phyloP scores from a whole-genome alignment of 2,113 vertebrate species.

The Protomyctophum bolini region DNA sequence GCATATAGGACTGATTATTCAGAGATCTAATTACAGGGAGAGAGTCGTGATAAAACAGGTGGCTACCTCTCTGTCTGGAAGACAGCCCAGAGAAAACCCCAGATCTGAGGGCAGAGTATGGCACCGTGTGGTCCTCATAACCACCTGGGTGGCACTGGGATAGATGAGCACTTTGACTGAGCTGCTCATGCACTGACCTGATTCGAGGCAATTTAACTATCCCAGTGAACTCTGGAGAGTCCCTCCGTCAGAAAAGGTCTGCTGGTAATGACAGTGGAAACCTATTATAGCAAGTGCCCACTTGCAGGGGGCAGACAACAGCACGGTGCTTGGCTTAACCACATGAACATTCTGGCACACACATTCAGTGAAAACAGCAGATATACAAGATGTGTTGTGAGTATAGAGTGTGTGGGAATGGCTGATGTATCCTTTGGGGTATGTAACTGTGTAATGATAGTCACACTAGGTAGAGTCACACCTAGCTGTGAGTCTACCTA shows the following conservation, averaged over 20 bases:
- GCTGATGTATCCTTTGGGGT: no score
- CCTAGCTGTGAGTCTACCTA: no score
- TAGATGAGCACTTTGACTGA: constrained; percentile 37
- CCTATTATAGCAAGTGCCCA: no score
- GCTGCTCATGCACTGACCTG: constrained; percentile 10
- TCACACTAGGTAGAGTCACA: no score
- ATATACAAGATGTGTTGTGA: no score
- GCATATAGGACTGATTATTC: constrained; percentile 13
- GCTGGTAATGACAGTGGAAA: constrained; percentile 15
- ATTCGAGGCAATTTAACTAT: constrained; percentile 8
- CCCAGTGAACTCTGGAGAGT: constrained; percentile 17
- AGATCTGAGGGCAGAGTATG: neutral
- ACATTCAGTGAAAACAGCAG: no score
- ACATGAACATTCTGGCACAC: no score
- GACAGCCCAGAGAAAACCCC: neutral
- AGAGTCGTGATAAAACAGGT: constrained; percentile 4
- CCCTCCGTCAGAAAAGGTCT: constrained; percentile 1
- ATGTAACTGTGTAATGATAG: no score
- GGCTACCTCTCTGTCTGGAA: constrained; percentile 17
- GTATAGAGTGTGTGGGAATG: no score
- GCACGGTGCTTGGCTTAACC: no score
- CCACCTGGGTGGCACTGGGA: constrained; percentile 41
- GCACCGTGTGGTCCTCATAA: neutral
- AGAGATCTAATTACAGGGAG: constrained; percentile 48
- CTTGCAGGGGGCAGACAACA: no score